These are phyloP conservation scores for Halisarca cf. caerulea DNA, from an alignment of 37 sponge, comb jelly and placozoan species.

Conservation along the genomic window DNA sequence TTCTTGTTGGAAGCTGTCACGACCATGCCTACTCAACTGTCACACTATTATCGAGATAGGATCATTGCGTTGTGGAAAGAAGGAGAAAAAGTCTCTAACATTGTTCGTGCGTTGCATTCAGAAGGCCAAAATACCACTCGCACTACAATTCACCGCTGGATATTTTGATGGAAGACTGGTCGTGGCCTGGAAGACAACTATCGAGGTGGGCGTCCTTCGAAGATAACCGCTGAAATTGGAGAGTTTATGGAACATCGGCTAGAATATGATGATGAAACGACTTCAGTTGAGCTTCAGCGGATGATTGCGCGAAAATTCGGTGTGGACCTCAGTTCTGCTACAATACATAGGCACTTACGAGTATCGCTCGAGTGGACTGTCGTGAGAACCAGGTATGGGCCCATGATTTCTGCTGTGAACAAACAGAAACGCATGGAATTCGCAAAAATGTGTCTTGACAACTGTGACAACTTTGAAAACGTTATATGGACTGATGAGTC, in stretches of 20 bases:
- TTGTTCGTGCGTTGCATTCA: neutral
- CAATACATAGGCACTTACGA: neutral
- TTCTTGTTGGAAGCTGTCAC: neutral
- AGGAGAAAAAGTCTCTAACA: neutral
- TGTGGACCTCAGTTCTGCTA: neutral
- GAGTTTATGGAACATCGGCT: constrained; percentile 10
- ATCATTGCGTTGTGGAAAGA: neutral
- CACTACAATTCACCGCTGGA: neutral
- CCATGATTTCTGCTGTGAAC: constrained; percentile 7
- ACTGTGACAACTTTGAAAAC: constrained; percentile 2
- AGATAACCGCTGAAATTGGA: neutral
- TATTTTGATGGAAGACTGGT: neutral
- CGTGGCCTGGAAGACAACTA: neutral
- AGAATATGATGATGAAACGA: neutral
- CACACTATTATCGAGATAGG: neutral
- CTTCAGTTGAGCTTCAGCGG: neutral
- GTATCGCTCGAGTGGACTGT: neutral
- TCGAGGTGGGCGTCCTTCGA: neutral
- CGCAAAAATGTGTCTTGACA: neutral
- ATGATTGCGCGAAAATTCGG: neutral
- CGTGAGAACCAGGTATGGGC: neutral
- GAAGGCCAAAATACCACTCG: neutral
- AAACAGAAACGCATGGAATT: neutral
- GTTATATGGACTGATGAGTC: constrained; percentile 17
- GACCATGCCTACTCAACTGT: too few species aligned